Evolutionary conservation across 2,888 invertebrate genomes (phyloP), one percentile per base, ranked within the genome.

Genomic region (Erynnis tages): DNA sequence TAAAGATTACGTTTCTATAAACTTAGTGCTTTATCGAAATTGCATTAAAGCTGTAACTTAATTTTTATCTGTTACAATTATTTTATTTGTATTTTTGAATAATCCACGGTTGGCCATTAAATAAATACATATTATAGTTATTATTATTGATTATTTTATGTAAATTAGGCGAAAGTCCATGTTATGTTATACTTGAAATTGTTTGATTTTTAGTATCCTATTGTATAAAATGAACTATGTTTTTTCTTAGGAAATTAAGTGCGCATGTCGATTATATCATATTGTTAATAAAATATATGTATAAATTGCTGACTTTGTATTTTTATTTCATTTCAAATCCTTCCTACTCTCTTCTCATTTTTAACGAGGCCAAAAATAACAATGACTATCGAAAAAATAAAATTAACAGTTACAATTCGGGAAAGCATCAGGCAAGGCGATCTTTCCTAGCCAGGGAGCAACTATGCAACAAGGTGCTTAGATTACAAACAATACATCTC

Each of bases 221-320:
- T 70, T 84, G 82, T 85, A 80, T 79, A 78, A 76, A 82, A 50
- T 43, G 43, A 76, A 40, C 69, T 76, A 74, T 77, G 73, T 73
- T 80, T 65, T 79, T 80, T 79, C 69, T 76, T 79, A 73, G 73
- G 82, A 82, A 79, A 81, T 81, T 82, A 86, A 79, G 79, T 75
- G 72, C 76, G 83, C 80, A 83, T 83, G 82, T 83, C 79, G 79
- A 82, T 82, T 84, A 87, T 87, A 89, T 86, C 80, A 84, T 86
- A 88, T 83, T 87, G 88, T 88, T 88, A 87, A 83, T 85, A 85
- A 86, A 87, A 84, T 88, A 82, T 87, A 87, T 86, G 82, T 87
- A 87, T 87, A 87, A 87, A 87, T 84, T 82, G 82, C 78, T 74
- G 72, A 71, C 56, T 50, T 57, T 27, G 58, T 45, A 62, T 69